A percentile compares a stretch with the other conserved stretches of the same genome.
Evolutionary conservation across 1,140 invertebrate species (phyloP).

Genomic region (Caenorhabditis brenneri): DNA sequence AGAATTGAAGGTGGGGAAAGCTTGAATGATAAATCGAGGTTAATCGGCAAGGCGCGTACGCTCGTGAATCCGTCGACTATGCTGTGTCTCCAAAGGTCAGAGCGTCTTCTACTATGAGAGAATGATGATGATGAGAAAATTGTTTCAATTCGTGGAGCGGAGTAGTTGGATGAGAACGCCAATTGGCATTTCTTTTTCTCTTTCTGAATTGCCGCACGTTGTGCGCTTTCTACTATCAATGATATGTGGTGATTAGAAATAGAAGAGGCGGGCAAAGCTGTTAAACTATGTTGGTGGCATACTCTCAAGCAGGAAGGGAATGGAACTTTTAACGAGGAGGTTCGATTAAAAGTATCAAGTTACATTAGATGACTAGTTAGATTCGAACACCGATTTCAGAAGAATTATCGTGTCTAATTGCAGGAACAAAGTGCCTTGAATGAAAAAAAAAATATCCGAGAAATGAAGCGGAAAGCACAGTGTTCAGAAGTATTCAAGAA

Average conservation of each 20-base stretch:
- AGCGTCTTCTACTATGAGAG: background rate
- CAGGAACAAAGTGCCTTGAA: too few relatives aligned
- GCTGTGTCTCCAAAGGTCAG: conserved; percentile 33
- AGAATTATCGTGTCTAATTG: too few relatives aligned
- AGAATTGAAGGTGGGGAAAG: conserved; percentile 23
- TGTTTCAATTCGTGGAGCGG: conserved; percentile 36
- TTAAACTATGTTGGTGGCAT: conserved; percentile 11
- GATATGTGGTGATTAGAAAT: conserved; percentile 32
- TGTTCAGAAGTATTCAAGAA: too few relatives aligned
- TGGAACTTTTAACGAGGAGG: too few relatives aligned
- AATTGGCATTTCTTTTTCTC: conserved; percentile 29
- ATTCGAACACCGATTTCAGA: too few relatives aligned
- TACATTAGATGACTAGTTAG: too few relatives aligned
- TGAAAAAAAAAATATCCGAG: too few relatives aligned
- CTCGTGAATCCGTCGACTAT: background rate
- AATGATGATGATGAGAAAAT: conserved; percentile 40
- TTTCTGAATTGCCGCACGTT: conserved; percentile 6
- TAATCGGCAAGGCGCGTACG: conserved; percentile 33
- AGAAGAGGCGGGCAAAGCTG: background rate
- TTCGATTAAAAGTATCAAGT: too few relatives aligned
- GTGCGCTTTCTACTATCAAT: conserved; percentile 21
- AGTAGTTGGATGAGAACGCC: conserved; percentile 13
- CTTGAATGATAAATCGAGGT: conserved; percentile 42
- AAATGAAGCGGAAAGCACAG: too few relatives aligned
- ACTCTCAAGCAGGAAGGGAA: background rate